Base-by-base conservation (phyloP, 2,888 invertebrate species). In the Caenorhabditis virilis region DNA sequence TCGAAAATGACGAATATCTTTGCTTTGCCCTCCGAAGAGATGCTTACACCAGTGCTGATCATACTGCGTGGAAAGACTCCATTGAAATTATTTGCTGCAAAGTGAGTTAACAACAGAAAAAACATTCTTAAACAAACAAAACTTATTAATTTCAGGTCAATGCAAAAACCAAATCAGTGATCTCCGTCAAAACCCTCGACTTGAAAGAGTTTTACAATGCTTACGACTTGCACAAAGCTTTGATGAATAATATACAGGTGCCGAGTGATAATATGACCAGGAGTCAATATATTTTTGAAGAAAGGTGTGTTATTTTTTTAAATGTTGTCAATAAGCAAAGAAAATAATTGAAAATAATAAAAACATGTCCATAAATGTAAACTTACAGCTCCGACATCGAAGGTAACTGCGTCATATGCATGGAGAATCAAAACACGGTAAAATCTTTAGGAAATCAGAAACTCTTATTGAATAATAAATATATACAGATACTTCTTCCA, bases 401-500 rank as follows among this genome's bases (percentile, higher is more conserved):
- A n/a, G 72, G 69, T 2, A 51, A 59, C 36, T 72, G 72, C 43
- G 64, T 63, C 9, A 72, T 72, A 13, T 72, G 72, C 35, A 72
- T 72, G 72, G 72, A 72, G 30, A 30, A 30, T 30, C 30, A 30
- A 30, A 30, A 30, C 30, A 30, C 6, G 7, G 6, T 30, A 9
- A 9, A 30, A 30, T 30, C 13, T 30, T 30, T 30, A 9, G 13
- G 30, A 30, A 30, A 30, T 30, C 6, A 30, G 30, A n/a, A n/a
- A n/a, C n/a, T n/a, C 30, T 30, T 30, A 30, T n/a, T n/a, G n/a
- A n/a, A n/a, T n/a, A 30, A 30, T 9, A 30, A 6, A 30, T 9
- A 30, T 35, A 30, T 50, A 30, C 52, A 72, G 72, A 18, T 65
- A 1, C 54, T 73, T 0, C 61, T 73, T 9, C 68, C 68, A 2